Conservation (phyloP, 2,113 vertebrate species). For the Mustela lutreola region DNA sequence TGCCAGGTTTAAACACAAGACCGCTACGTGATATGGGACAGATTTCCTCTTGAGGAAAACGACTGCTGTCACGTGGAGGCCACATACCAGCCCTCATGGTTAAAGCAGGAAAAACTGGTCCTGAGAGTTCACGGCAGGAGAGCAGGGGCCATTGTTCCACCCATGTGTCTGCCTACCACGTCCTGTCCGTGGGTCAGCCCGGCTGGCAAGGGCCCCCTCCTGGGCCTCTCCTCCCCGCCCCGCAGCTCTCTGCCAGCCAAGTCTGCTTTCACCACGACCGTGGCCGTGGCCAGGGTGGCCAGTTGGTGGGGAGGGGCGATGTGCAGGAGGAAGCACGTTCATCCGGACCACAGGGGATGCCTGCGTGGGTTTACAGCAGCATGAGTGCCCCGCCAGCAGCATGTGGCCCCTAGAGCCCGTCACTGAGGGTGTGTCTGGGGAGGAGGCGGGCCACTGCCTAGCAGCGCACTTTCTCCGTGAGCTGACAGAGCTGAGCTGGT, state of each 20-base stretch:
- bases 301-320: background rate
- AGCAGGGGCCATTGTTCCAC: accelerated
- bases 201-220: background rate
- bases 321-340: background rate
- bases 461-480: background rate
- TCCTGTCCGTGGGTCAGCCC: background rate
- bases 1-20: background rate
- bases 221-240: no score
- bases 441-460: background rate
- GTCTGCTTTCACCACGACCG: background rate
- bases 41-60: background rate
- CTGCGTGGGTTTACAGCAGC: background rate
- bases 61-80: background rate
- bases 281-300: background rate
- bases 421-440: background rate
- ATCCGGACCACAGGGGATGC: background rate
- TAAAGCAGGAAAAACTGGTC: background rate
- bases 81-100: background rate
- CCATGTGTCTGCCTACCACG: accelerated
- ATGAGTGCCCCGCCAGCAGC: background rate
- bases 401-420: accelerated
- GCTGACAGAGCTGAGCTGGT: background rate
- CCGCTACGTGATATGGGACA: background rate
- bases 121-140: background rate
- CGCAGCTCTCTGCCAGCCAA: background rate